Evolutionary conservation across 2,888 invertebrate genomes (phyloP), one percentile per base, ranked within the genome.

Genomic region (Acanthosoma haemorrhoidale): DNA sequence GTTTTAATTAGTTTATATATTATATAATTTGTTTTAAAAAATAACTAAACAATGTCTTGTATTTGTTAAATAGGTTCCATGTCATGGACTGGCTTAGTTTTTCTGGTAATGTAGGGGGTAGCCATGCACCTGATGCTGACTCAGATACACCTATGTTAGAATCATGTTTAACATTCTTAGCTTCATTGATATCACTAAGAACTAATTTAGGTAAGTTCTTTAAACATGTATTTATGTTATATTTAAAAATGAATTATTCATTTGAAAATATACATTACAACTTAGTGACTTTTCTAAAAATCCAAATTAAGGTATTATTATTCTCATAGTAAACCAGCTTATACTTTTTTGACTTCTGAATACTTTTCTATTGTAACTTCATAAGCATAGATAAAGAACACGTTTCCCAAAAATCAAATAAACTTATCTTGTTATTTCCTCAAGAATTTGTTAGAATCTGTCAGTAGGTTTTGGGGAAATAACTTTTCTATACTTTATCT

Each of bases 151-250:
- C 86, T 2, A 95, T 97, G 95, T 83, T 97, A 74, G 96, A 97
- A 79, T 94, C 94, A 58, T 90, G 93, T 72, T 85, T 97, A 68
- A 92, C 92, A 70, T 95, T 95, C 82, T 85, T 97, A 43, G 92
- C 94, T 6, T 94, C 93, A 13, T 83, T 97, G 61, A 88, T 95
- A 67, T 91, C 91, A 70, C 89, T 94, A 8, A 84, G 95, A 76
- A 95, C 94, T 39, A 94, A 95, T 80, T 84, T 93, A 70, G 92
- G 92, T 89, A 80, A 80, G 82, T 71, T 31, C 66, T 16, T 5
- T 41, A 43, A 13, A 21, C 5, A 25, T 21, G 8, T 13, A 25
- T 29, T 51, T 29, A 9, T 32, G 32, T 15, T 18, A 31, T 13
- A 57, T 29, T 31, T 15, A 36, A 6, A 71, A 5, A 6, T 15